Evolutionary conservation across 2,797 vertebrate species (phyloP).

Genomic region (Peromyscus nudipes): DNA sequence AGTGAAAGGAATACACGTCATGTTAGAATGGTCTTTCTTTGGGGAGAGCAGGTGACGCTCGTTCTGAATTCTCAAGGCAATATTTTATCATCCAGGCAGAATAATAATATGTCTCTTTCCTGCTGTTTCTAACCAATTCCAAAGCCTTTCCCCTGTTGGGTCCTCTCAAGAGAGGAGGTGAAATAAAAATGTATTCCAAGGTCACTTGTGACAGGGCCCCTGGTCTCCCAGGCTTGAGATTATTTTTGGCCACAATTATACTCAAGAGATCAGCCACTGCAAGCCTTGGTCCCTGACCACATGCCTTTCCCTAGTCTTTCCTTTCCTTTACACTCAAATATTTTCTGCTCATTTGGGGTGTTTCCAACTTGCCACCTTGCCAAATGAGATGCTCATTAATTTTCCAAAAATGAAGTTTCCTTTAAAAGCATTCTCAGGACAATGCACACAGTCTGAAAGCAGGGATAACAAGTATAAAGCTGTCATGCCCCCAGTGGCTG

Average conservation of each 20-base stretch:
- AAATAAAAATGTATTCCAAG: not conserved
- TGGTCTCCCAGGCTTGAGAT: not conserved
- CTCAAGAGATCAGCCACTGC: not conserved
- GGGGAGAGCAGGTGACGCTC: not conserved
- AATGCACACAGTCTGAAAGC: not conserved
- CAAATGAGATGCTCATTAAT: constrained; percentile 5
- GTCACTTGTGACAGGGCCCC: not conserved
- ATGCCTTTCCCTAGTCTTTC: not conserved
- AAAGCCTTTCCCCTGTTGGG: constrained; percentile 1
- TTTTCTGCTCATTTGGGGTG: not conserved
- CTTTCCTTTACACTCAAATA: not conserved
- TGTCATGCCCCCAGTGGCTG: not conserved
- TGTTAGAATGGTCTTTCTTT: constrained; percentile 35
- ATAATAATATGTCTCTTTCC: not conserved
- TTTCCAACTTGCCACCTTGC: constrained; percentile 51
- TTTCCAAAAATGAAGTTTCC: constrained; percentile 51
- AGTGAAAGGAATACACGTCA: constrained; percentile 41
- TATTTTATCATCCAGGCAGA: constrained; percentile 28
- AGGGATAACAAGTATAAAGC: not conserved
- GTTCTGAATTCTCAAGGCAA: not conserved
- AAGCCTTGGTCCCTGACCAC: not conserved
- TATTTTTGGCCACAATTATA: not conserved
- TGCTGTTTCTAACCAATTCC: not conserved
- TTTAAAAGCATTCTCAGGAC: constrained; percentile 37
- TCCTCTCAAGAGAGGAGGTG: not conserved